Conservation (phyloP, 1,140 invertebrate species). For the Drosophila athabasca region DNA sequence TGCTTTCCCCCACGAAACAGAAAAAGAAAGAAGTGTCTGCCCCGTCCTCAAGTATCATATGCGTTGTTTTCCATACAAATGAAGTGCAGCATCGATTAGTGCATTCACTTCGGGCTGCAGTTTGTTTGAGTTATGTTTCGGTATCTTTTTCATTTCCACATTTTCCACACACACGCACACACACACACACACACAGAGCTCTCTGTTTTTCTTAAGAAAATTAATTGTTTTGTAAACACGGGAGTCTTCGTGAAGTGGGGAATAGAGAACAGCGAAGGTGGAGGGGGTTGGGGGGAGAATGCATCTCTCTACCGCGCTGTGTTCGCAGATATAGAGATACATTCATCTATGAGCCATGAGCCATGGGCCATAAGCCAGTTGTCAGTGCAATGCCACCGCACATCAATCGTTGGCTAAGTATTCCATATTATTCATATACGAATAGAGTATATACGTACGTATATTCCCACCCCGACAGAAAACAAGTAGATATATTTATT, state of each 20-base stretch:
- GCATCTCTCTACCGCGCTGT: conserved; percentile 5
- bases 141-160: conserved; percentile 78
- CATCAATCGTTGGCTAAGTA: conserved; percentile 61
- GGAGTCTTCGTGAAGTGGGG: conserved; percentile 43
- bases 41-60: conserved; percentile 52
- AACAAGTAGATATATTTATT: conserved; percentile 44
- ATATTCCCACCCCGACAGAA: conserved; percentile 28
- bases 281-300: conserved; percentile 32
- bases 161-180: conserved; percentile 7
- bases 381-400: conserved; percentile 54
- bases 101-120: conserved; percentile 52
- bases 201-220: conserved; percentile 74
- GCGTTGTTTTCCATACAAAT: conserved; percentile 64
- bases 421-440: conserved; percentile 10
- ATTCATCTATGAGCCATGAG: conserved; percentile 4
- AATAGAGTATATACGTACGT: conserved; percentile 19
- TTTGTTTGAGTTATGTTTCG: conserved; percentile 76
- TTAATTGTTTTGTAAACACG: conserved; percentile 81
- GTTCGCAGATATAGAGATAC: conserved; percentile 20
- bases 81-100: conserved; percentile 76
- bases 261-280: conserved; percentile 10
- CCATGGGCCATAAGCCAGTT: conserved; percentile 25
- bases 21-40: too few species aligned
- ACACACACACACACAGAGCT: conserved; percentile 15
- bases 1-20: conserved; percentile 33